A percentile compares a stretch with the other conserved stretches of the same genome.
Conservation (phyloP, 2,113 vertebrate species). For the Malurus elegans region DNA sequence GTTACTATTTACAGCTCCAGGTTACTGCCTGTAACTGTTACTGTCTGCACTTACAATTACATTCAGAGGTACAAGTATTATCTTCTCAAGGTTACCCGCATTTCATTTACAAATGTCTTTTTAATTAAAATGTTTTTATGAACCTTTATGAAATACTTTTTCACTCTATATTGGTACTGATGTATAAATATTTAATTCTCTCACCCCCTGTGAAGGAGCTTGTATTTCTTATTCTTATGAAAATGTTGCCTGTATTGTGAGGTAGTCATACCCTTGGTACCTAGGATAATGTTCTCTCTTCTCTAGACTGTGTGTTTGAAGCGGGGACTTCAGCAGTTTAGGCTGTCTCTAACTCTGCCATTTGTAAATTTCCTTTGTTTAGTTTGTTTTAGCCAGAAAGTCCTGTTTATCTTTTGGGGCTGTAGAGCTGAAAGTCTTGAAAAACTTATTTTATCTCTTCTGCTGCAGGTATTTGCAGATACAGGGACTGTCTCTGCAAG, state of each 20-base stretch:
- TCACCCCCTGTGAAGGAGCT: background rate
- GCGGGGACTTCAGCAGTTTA: background rate
- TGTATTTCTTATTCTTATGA: background rate
- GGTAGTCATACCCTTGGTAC: background rate
- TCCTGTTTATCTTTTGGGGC: background rate
- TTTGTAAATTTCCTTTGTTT: background rate
- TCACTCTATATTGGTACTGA: background rate
- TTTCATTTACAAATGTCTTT: background rate
- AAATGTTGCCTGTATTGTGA: background rate
- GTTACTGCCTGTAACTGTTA: background rate
- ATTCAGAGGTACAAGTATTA: background rate
- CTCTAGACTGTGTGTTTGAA: background rate
- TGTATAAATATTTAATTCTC: background rate
- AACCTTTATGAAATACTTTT: background rate
- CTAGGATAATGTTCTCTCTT: background rate
- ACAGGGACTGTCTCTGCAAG: background rate
- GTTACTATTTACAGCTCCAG: background rate
- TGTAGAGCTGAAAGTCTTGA: background rate
- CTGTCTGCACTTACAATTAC: background rate
- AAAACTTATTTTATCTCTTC: background rate
- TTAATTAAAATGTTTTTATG: background rate
- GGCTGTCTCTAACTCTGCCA: background rate
- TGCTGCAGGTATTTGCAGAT: background rate
- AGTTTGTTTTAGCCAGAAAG: background rate
- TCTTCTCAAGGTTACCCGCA: background rate